phyloP scores from a whole-genome alignment of 1,140 invertebrate genomes.

The Lepidurus couesii region DNA sequence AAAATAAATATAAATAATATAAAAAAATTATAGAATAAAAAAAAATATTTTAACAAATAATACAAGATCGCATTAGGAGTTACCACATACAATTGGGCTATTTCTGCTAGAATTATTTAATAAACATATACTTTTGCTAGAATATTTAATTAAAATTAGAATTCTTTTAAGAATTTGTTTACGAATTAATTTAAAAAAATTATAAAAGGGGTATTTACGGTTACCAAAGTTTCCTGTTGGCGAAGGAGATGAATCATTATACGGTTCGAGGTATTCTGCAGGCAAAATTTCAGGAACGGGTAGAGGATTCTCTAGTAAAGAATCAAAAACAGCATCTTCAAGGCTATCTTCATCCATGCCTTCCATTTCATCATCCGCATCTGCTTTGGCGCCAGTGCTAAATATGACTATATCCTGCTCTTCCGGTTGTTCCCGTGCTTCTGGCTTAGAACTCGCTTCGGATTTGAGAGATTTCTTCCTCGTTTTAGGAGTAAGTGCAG shows the following conservation, averaged over 20 bases:
- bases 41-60: no score
- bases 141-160: no score
- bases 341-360: no score
- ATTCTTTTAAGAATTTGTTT: no score
- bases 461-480: neutral
- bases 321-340: neutral
- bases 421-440: neutral
- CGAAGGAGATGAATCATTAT: neutral
- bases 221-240: neutral
- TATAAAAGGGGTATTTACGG: neutral
- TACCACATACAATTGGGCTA: no score
- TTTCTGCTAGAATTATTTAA: no score
- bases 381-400: no score
- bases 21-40: no score
- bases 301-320: neutral
- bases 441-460: neutral
- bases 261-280: neutral
- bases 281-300: neutral
- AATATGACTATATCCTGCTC: no score
- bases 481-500: neutral
- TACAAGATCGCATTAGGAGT: no score
- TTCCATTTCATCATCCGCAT: neutral
- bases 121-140: no score
- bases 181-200: neutral
- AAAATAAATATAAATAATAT: no score